Base-by-base conservation (phyloP, 2,113 vertebrate species). In the Maccullochella peelii region DNA sequence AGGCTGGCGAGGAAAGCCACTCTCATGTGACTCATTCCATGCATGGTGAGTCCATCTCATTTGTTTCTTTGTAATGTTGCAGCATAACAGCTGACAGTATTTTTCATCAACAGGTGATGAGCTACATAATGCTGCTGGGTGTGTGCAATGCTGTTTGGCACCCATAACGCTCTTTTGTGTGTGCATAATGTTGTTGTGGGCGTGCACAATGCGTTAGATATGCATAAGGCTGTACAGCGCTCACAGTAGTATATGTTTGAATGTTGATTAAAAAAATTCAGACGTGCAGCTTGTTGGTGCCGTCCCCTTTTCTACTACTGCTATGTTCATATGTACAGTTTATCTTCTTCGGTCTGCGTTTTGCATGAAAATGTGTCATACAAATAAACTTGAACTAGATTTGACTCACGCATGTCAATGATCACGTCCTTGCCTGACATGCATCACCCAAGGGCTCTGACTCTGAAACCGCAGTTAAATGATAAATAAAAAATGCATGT, bases 271-370 rank as follows among this genome's bases (percentile, higher is more conserved):
- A 44, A 21, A 38, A 36, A 36, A 18, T n/a, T 21, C 2, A 58
- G 9, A 67, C 2, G 7, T 50, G 50, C 16, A 40, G n/a, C 38
- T 61, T 38, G 8, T 12, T 25, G 1, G 8, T 1, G 30, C n/a
- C 8, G 3, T 42, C 36, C 4, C 10, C 8, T 36, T 67, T 21
- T 42, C 21, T 16, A 2, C 25, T 8, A n/a, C n/a, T n/a, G n/a
- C n/a, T n/a, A n/a, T 55, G 1, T n/a, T 59, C 8, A 8, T 44
- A 71, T 11, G 33, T 11, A 23, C 38, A 33, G 6, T 38, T 7
- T 38, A 78, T 82, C 55, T 52, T 70, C 54, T 57, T 38, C 52
- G 50, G 50, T 54, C 42, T 62, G 55, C 72, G 49, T 80, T 80
- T 54, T n/a, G 9, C 49, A 11, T 69, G 16, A 54, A 44, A 52